Evolutionary conservation across 1,140 invertebrate species (phyloP), one percentile per base, ranked within the genome.

Genomic region (Heliconius melpomene): DNA sequence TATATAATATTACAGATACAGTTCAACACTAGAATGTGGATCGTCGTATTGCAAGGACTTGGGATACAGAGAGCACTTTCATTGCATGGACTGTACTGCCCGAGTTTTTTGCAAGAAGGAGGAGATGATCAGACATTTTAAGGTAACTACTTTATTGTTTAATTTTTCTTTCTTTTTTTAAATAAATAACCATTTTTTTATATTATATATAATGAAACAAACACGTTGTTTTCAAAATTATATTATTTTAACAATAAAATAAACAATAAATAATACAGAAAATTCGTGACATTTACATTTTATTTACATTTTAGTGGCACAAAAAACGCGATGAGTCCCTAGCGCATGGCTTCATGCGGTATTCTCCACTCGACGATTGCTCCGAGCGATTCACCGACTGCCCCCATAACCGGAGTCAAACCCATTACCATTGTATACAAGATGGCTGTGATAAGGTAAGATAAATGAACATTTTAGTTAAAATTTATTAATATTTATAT

Each of bases 381-480:
- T 96, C 96, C 0, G 97, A 98, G 75, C 78, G 95, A 18, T 96
- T 95, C 74, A 89, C 95, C 40, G 96, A 96, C 72, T 99, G 99
- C 94, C 97, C 97, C 5, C 98, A 99, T 94, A 99, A 99, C 93
- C 95, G 98, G 79, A 99, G 99, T 90, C 99, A 99, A 94, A 99
- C 99, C 0, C 99, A 99, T 91, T 99, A 99, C 93, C 99, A 99
- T 93, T 99, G 99, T 93, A 97, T 99, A 77, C 98, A 99, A 94
- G 97, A 98, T 89, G 97, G 97, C 84, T 99, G 98, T 95, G 98
- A 99, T 95, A 99, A 99, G 95, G 95, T 95, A 91, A 80, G 38
- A 32, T 70, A 52, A 72, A 32, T n/a, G 70, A 46, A 50, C 57
- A 60, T 23, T 50, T 71, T 38, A 5, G 9, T 23, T 23, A 57